Conservation (phyloP, 2,888 invertebrate species). For the Aproaerema taeniolella region DNA sequence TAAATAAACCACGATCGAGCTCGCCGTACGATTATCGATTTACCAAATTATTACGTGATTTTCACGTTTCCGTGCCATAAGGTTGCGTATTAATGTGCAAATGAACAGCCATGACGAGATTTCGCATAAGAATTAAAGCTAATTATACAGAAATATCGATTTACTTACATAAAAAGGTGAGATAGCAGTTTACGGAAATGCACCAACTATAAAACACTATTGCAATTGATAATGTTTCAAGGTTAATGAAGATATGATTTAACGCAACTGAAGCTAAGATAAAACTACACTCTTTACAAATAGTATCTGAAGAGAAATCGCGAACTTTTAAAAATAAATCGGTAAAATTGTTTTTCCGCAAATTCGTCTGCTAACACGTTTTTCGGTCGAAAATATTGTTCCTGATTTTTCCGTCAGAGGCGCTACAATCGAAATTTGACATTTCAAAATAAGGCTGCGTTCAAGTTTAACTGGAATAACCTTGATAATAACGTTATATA, state of each 20-base stretch:
- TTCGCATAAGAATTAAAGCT: slow-evolving; percentile 3
- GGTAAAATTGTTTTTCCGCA: slow-evolving; percentile 18
- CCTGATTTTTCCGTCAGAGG: neutral
- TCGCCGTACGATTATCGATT: slow-evolving; percentile 22
- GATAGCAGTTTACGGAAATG: slow-evolving; percentile 6
- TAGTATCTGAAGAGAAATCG: neutral
- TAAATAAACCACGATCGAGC: slow-evolving; percentile 29
- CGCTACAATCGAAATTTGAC: slow-evolving; percentile 5
- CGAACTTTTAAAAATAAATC: slow-evolving; percentile 23
- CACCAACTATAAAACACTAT: slow-evolving; percentile 13
- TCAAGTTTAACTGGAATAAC: slow-evolving; percentile 1
- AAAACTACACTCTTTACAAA: neutral
- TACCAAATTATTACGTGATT: slow-evolving; percentile 7
- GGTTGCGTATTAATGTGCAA: neutral
- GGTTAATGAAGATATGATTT: neutral
- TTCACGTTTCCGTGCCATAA: neutral
- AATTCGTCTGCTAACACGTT: slow-evolving; percentile 6
- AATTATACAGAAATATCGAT: slow-evolving; percentile 21
- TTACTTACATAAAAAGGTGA: slow-evolving; percentile 16
- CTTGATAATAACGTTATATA: slow-evolving; percentile 2
- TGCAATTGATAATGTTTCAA: too few species aligned
- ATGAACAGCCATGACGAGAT: slow-evolving; percentile 1
- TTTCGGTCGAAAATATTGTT: neutral
- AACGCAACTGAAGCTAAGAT: neutral
- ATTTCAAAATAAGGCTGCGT: slow-evolving; percentile 10